Conservation (phyloP, 2,113 vertebrate genomes). For the Lasiurus cinereus region DNA sequence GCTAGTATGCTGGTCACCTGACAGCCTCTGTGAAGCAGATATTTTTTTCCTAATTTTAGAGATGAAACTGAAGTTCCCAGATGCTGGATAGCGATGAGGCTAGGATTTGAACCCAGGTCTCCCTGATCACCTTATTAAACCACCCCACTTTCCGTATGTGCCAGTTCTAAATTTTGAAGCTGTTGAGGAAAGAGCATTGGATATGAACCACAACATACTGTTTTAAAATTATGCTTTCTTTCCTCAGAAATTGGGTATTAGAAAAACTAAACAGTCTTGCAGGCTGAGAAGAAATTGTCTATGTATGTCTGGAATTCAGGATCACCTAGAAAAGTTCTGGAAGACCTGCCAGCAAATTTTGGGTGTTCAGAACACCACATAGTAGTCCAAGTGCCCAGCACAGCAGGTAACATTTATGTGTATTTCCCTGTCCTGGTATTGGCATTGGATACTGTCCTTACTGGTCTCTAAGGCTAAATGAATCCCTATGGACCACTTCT, state of each 20-base stretch:
- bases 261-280: background rate
- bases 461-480: slow-evolving; percentile 23
- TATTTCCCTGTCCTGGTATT: background rate
- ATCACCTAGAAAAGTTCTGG: background rate
- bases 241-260: slow-evolving; percentile 11
- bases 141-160: background rate
- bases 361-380: background rate
- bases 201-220: background rate
- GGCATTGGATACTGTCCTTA: background rate
- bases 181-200: background rate
- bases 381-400: background rate
- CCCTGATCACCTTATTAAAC: background rate
- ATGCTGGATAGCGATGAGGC: background rate
- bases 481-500: background rate
- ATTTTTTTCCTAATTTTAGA: slow-evolving; percentile 40
- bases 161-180: slow-evolving; percentile 35
- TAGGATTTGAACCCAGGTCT: background rate
- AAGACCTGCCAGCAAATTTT: background rate
- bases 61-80: slow-evolving; percentile 9
- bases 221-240: slow-evolving; percentile 43
- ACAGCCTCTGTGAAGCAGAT: background rate
- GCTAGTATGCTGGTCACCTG: background rate
- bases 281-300: slow-evolving; percentile 15
- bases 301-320: background rate
- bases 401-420: background rate